These are phyloP conservation scores for Eupsilia transversa DNA, from an alignment of 2,888 invertebrate species.

Conservation along the genomic window DNA sequence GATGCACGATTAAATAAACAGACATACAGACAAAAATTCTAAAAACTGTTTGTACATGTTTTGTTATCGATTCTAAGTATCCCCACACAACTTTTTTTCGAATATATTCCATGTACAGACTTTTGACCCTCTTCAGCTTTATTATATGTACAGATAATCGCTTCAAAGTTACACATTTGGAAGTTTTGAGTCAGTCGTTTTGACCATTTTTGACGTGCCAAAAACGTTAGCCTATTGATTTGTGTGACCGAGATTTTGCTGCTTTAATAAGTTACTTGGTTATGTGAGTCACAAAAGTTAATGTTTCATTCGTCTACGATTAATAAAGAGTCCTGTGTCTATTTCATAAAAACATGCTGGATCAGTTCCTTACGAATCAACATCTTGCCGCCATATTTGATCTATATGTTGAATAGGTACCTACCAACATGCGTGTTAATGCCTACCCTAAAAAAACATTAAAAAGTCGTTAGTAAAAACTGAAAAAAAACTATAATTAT, in stretches of 20 bases:
- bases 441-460: not conserved
- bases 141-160: no score
- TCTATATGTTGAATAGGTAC: not conserved
- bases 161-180: not conserved
- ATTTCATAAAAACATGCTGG: not conserved
- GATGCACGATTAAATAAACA: no score
- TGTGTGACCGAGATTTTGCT: no score
- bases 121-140: no score
- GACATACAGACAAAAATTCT: no score
- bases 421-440: not conserved
- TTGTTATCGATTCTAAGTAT: no score
- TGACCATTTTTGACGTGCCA: not conserved
- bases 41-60: no score
- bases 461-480: not conserved
- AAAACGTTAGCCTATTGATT: no score
- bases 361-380: not conserved
- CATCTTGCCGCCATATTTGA: not conserved
- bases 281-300: not conserved
- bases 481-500: not conserved
- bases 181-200: not conserved
- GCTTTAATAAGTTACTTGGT: not conserved
- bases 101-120: no score
- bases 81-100: no score
- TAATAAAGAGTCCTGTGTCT: not conserved
- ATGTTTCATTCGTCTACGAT: not conserved